These are phyloP conservation scores for Lottia scabra DNA, from an alignment of 2,888 invertebrate genomes.

Conservation along the genomic window DNA sequence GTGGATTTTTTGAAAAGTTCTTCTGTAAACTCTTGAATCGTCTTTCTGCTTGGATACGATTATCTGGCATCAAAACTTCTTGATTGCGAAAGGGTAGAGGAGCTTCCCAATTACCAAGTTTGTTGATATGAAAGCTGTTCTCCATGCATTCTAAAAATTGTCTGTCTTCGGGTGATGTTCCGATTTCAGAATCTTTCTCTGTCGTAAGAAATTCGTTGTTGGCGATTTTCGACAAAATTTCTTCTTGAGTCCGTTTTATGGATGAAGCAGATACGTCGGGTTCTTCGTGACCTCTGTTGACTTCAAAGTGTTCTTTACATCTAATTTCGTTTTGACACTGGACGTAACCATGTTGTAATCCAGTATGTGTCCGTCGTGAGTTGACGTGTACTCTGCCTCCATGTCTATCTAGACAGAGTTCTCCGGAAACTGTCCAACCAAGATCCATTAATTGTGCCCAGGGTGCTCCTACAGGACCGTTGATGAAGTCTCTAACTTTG, in stretches of 20 bases:
- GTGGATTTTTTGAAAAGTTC: neutral
- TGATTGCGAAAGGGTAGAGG: neutral
- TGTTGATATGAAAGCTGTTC: neutral
- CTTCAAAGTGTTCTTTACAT: neutral
- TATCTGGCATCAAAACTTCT: neutral
- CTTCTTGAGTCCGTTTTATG: neutral
- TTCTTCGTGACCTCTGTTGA: too few relatives aligned
- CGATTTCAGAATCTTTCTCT: neutral
- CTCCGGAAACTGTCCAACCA: neutral
- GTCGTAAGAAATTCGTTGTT: neutral
- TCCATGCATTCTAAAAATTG: neutral
- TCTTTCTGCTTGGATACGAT: neutral
- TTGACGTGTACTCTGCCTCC: neutral
- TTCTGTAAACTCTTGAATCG: neutral
- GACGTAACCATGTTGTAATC: neutral
- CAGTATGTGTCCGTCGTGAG: neutral
- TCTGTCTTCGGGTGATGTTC: neutral
- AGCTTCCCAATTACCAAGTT: constrained; percentile 1
- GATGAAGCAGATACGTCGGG: neutral
- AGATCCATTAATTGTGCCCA: neutral
- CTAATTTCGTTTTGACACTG: neutral
- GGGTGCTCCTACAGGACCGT: neutral
- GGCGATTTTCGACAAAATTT: neutral
- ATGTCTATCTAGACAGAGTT: neutral
- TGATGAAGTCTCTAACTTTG: neutral